Evolutionary conservation across 2,888 invertebrate genomes (phyloP).

Genomic region (Eupsilia transversa): DNA sequence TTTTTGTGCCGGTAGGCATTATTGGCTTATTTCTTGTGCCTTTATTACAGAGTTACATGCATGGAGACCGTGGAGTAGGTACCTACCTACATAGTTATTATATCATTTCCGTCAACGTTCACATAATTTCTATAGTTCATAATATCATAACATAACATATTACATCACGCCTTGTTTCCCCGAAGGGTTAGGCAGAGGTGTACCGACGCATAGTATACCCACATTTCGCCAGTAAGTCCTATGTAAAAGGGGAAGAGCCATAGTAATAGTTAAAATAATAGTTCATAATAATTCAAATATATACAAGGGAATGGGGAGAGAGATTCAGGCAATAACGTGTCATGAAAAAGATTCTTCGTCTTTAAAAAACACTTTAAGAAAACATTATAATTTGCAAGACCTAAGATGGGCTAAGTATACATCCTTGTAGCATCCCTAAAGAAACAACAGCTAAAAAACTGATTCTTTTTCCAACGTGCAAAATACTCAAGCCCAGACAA

Average conservation of each 20-base stretch:
- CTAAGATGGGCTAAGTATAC: neutral
- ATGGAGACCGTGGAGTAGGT: neutral
- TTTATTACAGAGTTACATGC: slow-evolving; percentile 21
- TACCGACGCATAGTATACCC: too few relatives aligned
- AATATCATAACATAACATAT: too few relatives aligned
- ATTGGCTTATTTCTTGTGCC: slow-evolving; percentile 29
- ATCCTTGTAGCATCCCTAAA: slow-evolving; percentile 8
- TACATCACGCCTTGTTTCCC: too few relatives aligned
- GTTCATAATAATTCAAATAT: too few relatives aligned
- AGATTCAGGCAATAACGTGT: neutral
- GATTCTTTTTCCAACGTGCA: neutral
- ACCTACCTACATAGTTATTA: slow-evolving; percentile 16
- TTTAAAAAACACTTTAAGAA: neutral
- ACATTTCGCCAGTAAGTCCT: too few relatives aligned
- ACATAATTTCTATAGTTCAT: too few relatives aligned
- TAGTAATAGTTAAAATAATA: too few relatives aligned
- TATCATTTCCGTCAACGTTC: too few relatives aligned
- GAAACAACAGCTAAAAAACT: neutral
- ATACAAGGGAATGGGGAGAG: too few relatives aligned
- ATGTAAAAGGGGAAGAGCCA: too few relatives aligned
- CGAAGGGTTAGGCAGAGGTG: too few relatives aligned
- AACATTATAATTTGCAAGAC: neutral
- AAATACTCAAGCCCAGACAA: slow-evolving; percentile 1
- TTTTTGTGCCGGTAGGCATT: slow-evolving; percentile 54
- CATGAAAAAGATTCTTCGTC: too few relatives aligned